Conservation (phyloP, 2,888 invertebrate genomes). For the Meandrusa payeni region DNA sequence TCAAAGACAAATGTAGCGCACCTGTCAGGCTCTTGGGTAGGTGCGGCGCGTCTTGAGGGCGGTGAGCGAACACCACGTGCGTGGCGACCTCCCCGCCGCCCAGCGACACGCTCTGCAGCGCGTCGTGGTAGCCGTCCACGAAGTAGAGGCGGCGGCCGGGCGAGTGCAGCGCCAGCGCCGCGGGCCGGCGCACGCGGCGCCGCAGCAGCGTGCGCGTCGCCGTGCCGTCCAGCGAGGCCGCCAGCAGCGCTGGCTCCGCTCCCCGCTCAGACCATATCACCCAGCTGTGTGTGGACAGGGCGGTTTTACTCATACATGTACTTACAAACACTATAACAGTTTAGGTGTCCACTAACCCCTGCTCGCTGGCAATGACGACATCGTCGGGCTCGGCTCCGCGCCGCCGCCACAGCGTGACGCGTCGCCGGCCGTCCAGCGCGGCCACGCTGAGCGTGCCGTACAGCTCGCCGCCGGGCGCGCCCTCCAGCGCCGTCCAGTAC, state of each 20-base stretch:
- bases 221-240: slow-evolving; percentile 82
- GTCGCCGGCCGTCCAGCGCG: slow-evolving; percentile 79
- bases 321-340: too few species aligned
- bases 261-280: slow-evolving; percentile 89
- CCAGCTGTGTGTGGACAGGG: too few species aligned
- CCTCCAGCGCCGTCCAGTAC: slow-evolving; percentile 83
- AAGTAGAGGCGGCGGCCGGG: slow-evolving; percentile 89
- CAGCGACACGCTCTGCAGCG: slow-evolving; percentile 84
- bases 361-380: slow-evolving; percentile 84
- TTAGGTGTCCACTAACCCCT: slow-evolving; percentile 70
- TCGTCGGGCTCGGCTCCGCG: slow-evolving; percentile 84
- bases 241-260: slow-evolving; percentile 56
- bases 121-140: slow-evolving; percentile 89
- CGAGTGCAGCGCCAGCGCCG: slow-evolving; percentile 88
- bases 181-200: slow-evolving; percentile 85
- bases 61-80: slow-evolving; percentile 44
- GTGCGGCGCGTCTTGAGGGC: slow-evolving; percentile 29
- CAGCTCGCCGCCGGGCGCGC: slow-evolving; percentile 30
- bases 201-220: slow-evolving; percentile 76
- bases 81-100: slow-evolving; percentile 84
- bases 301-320: too few species aligned
- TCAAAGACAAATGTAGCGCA: neutral
- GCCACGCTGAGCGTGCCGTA: slow-evolving; percentile 45
- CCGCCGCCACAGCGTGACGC: slow-evolving; percentile 72
- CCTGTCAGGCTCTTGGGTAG: slow-evolving; percentile 26